Evolutionary conservation across 30 jellyfish, hydroid and myxozoan species (phyloP), one percentile per base, ranked within the genome.

Genomic region (Nemopilema nomurai): DNA sequence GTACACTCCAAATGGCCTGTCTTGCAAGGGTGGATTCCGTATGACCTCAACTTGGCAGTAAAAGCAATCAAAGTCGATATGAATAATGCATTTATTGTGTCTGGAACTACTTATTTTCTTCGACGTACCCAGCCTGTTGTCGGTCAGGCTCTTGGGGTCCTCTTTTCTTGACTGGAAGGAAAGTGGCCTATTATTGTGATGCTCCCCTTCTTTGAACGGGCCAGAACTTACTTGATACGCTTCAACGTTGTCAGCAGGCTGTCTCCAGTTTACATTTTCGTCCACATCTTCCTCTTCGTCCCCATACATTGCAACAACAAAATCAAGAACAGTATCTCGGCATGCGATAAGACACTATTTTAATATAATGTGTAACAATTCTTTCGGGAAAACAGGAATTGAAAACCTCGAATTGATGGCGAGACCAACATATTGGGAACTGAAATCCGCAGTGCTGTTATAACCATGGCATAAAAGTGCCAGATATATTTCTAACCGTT

Each of bases 31-130:
- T 9, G 97, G 97, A 63, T 83, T 82, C 50, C 91, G 67, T 9
- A 90, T 82, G 74, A 85, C 88, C 49, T 90, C 97, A 1, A 90
- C 97, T 75, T 90, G 97, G 24, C 96, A 93, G 52, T 90, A 90
- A 50, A 90, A 90, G 51, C 97, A 90, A 76, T 90, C 97, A 76
- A 90, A 69, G 69, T 90, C 97, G 51, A 90, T 82, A 67, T 90
- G 97, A 23, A 90, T 76, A 17, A 90, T 77, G 49, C 97, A 82
- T 51, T 87, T 68, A 24, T 32, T 67, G 49, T 89, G 97, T 20
- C 70, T 62, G 64, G 28, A 28, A 21, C 70, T 29, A 41, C 8
- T 4, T 17, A 28, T 22, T n/a, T 18, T 8, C n/a, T 1, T 32
- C 8, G 51, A 79, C 6, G 70, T 71, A 27, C 77, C 31, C 32